Percentiles rank a stretch among this genome's conserved stretches.
Conservation (phyloP, 2,888 invertebrate species). For the Erpobdella octoculata region DNA sequence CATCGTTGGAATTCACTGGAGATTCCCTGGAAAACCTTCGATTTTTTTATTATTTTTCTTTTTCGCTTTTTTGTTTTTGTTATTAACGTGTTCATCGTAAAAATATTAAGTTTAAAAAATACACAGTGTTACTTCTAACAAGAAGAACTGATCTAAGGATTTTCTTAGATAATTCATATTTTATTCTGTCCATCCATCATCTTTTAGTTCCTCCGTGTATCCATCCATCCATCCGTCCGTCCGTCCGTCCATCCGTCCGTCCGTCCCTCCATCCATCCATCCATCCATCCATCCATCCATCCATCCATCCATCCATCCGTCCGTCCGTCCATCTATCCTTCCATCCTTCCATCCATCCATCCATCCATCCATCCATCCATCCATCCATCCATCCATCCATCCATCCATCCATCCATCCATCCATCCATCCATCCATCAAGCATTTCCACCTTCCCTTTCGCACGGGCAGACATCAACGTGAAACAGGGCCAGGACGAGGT, state of each 20-base stretch:
- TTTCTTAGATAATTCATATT: too few relatives aligned
- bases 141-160: too few relatives aligned
- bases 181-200: too few relatives aligned
- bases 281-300: background rate
- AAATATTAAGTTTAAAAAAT: too few relatives aligned
- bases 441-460: background rate
- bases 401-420: conserved; percentile 31
- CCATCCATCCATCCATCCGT: background rate
- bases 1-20: too few relatives aligned
- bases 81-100: too few relatives aligned
- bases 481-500: conserved; percentile 36
- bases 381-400: conserved; percentile 31
- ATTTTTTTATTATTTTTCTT: too few relatives aligned
- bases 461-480: conserved; percentile 35
- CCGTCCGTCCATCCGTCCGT: background rate
- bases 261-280: background rate
- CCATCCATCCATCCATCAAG: conserved; percentile 26
- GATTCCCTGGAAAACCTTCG: too few relatives aligned
- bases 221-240: background rate
- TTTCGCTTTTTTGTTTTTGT: too few relatives aligned
- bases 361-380: conserved; percentile 29
- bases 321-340: background rate
- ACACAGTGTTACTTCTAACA: too few relatives aligned
- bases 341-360: background rate
- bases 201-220: background rate